Evolutionary conservation across 2,888 invertebrate species (phyloP), one percentile per base, ranked within the genome.

Genomic region (Acleris cristana): DNA sequence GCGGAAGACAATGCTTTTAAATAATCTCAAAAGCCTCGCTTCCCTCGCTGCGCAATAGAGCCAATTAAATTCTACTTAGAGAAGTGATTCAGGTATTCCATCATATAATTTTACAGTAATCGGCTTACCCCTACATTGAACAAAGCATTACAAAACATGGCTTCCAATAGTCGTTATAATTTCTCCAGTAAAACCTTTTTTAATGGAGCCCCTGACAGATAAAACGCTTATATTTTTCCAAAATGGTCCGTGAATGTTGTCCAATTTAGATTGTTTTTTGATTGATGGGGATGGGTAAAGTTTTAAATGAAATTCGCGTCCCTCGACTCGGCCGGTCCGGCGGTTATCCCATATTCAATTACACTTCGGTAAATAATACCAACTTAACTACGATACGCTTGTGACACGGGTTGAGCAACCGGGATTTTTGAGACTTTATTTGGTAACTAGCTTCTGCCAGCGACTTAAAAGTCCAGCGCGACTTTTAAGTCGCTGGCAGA

Each of bases 211-310:
- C 45, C 71, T 69, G 72, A 69, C 59, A 69, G 49, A 61, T 65
- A 62, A 51, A 55, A 48, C 18, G 53, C 51, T 60, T 68, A 59
- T 64, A 70, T 73, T 72, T 83, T 78, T 79, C 68, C 71, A 76
- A 76, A 79, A 79, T 78, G 77, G 71, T 73, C 75, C 70, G 64
- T 71, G 73, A 82, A 82, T 84, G 80, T 82, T 83, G 85, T 85
- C 78, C 85, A 85, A 86, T 87, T 88, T 86, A 89, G 83, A 89
- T 88, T 87, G 87, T 79, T 82, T 87, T 89, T 89, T 90, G 89
- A 89, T 89, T 85, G 88, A 90, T 87, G 84, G 83, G 78, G 77
- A 80, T 78, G 79, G 79, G 80, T 76, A 81, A 86, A 87, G 81
- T 88, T 89, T 85, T 81, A 83, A 89, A 88, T 85, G 79, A 87